Conservation (phyloP, 2,797 vertebrate genomes). For the Tangara arthus region DNA sequence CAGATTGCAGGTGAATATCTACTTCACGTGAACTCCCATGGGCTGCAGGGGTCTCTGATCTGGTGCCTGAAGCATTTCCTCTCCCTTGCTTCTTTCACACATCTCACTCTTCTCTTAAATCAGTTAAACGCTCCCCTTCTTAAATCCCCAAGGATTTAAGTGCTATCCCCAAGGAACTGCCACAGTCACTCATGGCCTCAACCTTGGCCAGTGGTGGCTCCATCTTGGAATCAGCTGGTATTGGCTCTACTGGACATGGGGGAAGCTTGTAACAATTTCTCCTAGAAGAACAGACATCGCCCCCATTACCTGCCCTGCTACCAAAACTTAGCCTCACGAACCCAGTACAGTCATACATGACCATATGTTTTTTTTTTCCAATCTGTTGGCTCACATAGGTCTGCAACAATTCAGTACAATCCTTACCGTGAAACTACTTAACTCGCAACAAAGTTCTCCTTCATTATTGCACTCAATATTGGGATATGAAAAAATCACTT, state of each 20-base stretch:
- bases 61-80: background rate
- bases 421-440: background rate
- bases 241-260: background rate
- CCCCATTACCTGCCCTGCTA: too few relatives aligned
- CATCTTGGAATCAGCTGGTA: background rate
- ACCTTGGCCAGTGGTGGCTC: background rate
- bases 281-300: background rate
- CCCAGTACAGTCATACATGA: background rate
- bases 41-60: background rate
- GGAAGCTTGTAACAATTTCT: background rate
- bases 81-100: background rate
- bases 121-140: background rate
- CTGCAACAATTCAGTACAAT: background rate
- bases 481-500: background rate
- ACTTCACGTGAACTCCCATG: fast-evolving
- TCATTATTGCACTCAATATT: background rate
- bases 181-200: fast-evolving
- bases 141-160: too few relatives aligned
- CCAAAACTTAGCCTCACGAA: background rate
- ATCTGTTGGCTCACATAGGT: background rate
- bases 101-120: background rate
- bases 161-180: background rate
- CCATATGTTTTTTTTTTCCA: background rate
- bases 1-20: background rate
- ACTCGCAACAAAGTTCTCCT: background rate